Conservation (phyloP, 1,140 invertebrate species). For the Drosophila trapezifrons region DNA sequence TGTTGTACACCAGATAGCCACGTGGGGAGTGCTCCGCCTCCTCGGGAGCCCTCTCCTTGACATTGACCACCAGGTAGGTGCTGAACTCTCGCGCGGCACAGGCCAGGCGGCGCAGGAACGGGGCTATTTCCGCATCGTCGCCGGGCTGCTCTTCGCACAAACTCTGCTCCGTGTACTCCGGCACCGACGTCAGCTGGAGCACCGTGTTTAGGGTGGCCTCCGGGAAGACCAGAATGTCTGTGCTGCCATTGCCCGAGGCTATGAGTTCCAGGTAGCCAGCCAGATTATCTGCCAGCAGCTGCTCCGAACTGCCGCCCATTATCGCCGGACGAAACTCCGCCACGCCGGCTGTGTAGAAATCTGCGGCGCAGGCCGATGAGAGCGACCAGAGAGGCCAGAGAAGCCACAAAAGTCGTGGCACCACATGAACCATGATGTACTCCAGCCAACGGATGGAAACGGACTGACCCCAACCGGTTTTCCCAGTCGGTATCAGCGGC, state of each 20-base stretch:
- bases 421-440: not conserved
- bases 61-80: conserved; percentile 89
- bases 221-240: conserved; percentile 93
- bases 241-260: conserved; percentile 78
- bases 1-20: conserved; percentile 87
- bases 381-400: not conserved
- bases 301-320: conserved; percentile 36
- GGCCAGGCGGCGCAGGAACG: conserved; percentile 60
- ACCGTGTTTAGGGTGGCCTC: conserved; percentile 86
- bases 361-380: conserved; percentile 10
- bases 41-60: conserved; percentile 86
- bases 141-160: conserved; percentile 21
- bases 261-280: conserved; percentile 64
- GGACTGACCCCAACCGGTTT: conserved; percentile 4
- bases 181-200: conserved; percentile 65
- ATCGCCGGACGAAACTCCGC: conserved; percentile 83
- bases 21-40: conserved; percentile 69
- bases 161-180: conserved; percentile 28
- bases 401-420: not conserved
- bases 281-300: conserved; percentile 66
- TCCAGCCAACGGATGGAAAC: not conserved
- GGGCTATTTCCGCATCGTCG: conserved; percentile 18
- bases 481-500: not conserved
- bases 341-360: conserved; percentile 85
- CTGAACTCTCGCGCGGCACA: conserved; percentile 54